phyloP scores from a whole-genome alignment of 1,140 invertebrate genomes.

The Drosophila pectinifera region DNA sequence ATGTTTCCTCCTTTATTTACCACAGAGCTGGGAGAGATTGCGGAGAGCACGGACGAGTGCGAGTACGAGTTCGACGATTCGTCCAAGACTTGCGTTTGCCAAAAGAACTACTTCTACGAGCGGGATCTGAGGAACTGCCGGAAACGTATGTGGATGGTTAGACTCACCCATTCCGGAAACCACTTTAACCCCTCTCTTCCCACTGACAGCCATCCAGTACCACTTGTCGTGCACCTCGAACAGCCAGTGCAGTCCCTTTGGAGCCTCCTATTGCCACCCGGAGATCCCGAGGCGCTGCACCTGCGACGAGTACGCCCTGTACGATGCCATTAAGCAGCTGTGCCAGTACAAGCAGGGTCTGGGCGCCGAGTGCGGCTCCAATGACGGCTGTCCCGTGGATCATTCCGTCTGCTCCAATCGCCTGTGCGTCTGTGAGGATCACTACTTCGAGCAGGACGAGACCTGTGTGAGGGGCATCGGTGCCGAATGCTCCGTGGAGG shows the following conservation, averaged over 20 bases:
- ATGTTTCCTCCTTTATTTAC: neutral
- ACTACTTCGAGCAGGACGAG: slow-evolving; percentile 80
- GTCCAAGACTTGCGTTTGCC: slow-evolving; percentile 81
- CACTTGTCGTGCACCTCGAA: slow-evolving; percentile 80
- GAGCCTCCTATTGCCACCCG: slow-evolving; percentile 73
- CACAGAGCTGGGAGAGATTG: slow-evolving; percentile 82
- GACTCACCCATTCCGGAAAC: neutral
- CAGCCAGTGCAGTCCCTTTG: slow-evolving; percentile 83
- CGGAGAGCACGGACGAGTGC: slow-evolving; percentile 80
- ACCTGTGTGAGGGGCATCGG: slow-evolving; percentile 85
- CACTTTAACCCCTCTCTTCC: neutral
- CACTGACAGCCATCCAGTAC: slow-evolving; percentile 75
- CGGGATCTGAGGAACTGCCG: slow-evolving; percentile 73
- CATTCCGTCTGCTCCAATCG: slow-evolving; percentile 85
- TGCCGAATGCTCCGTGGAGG: slow-evolving; percentile 79
- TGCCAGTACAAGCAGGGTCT: slow-evolving; percentile 76
- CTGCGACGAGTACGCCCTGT: slow-evolving; percentile 78
- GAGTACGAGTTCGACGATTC: slow-evolving; percentile 73
- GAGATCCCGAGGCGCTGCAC: slow-evolving; percentile 77
- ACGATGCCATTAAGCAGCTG: slow-evolving; percentile 76
- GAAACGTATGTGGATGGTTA: slow-evolving; percentile 66
- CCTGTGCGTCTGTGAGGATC: slow-evolving; percentile 82
- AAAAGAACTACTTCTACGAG: slow-evolving; percentile 83
- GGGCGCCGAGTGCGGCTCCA: slow-evolving; percentile 74
- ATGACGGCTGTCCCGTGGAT: slow-evolving; percentile 70